These are phyloP conservation scores for Actinia equina DNA, from an alignment of 64 coral and sea anemone species.

Conservation along the genomic window DNA sequence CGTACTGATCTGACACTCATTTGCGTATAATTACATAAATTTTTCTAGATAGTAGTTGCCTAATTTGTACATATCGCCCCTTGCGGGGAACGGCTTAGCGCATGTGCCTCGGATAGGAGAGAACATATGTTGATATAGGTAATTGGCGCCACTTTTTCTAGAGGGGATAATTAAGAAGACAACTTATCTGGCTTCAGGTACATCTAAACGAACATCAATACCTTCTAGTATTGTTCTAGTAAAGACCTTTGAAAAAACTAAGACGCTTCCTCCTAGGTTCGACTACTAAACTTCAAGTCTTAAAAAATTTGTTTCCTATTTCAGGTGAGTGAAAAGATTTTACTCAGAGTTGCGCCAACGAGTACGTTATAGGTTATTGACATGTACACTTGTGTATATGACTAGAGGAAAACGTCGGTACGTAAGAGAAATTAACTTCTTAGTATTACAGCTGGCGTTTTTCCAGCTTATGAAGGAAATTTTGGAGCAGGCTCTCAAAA, in stretches of 20 bases:
- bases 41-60: neutral
- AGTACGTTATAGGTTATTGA: neutral
- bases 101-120: neutral
- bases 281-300: neutral
- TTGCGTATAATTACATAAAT: slow-evolving; percentile 18
- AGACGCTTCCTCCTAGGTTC: too few relatives aligned
- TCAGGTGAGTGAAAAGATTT: neutral
- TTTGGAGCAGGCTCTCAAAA: neutral
- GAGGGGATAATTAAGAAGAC: slow-evolving; percentile 5
- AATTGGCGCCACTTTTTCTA: slow-evolving; percentile 17
- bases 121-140: neutral
- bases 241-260: neutral
- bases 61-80: neutral
- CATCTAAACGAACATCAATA: neutral
- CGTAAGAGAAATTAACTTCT: neutral
- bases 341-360: too few relatives aligned
- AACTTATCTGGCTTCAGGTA: neutral
- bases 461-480: neutral
- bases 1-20: neutral
- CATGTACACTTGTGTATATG: neutral
- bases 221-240: neutral
- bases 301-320: neutral
- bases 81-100: neutral
- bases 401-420: neutral
- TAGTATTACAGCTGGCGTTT: neutral